Base-by-base conservation (phyloP, 2,888 invertebrate species). In the Pseudococcus viburni region DNA sequence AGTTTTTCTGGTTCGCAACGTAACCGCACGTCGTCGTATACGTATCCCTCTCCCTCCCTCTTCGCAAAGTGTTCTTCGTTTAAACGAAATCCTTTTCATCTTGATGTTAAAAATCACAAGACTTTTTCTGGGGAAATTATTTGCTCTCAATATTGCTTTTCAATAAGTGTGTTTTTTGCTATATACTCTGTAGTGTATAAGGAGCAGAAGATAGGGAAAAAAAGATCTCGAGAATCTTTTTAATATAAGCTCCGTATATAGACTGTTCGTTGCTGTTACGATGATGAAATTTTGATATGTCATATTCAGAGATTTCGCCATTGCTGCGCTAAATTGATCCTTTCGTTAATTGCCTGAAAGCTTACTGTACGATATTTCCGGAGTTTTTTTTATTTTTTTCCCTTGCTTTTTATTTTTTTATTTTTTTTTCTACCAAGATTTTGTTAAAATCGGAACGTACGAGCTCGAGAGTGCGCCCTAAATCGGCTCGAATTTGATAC, bases 141-240 rank as follows among this genome's bases (percentile, higher is more conserved):
- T 80, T 80, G 46, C 80, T 80, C 80, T 80, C 80, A 46, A 80
- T 80, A 80, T 80, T 80, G 80, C 80, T 80, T 80, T 80, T 80
- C 80, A 42, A 80, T 80, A 80, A 80, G 80, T 80, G 80, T 80
- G 80, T 80, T 80, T 80, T 80, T 39, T 80, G 19, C 80, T 80
- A 80, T 80, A 39, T 42, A 42, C 19, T 59, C 19, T 19, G 7
- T 15, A 15, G 55, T 17, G 17, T 5, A 55, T 11, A 55, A 55
- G 5, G 55, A 17, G 15, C 1, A 55, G 8, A 55, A 12, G 17
- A 39, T 11, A 15, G 12, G 15, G 4, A 77, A 77, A 80, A 80
- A 39, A 46, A 80, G 15, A 80, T 42, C 39, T 46, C n/a, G 80
- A 46, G 42, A 80, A 80, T 80, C 80, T 80, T 42, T 80, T 80